phyloP scores from a whole-genome alignment of 2,888 invertebrate species.

The Tachina grossa region DNA sequence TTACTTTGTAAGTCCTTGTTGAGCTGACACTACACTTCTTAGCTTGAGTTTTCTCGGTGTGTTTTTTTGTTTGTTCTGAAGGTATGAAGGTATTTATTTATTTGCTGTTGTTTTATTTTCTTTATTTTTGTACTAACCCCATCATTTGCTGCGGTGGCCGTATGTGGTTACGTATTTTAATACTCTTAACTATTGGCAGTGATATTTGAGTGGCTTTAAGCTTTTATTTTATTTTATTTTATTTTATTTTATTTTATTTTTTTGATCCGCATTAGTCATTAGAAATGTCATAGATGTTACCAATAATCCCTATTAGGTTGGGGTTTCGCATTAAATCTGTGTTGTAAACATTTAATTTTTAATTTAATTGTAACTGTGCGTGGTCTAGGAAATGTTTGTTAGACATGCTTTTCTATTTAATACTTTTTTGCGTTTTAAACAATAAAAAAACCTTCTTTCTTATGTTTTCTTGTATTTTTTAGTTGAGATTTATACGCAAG shows the following conservation, averaged over 20 bases:
- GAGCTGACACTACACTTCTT: constrained; percentile 43
- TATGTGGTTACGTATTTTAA: constrained; percentile 72
- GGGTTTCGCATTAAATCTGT: constrained; percentile 71
- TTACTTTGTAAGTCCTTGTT: constrained; percentile 70
- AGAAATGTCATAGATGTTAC: constrained; percentile 70
- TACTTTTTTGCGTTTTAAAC: too few species aligned
- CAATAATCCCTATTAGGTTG: constrained; percentile 72
- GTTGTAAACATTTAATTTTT: constrained; percentile 71
- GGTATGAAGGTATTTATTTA: background rate
- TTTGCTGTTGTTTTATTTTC: background rate
- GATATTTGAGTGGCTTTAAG: constrained; percentile 33
- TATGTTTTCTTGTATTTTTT: background rate
- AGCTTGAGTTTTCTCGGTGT: background rate
- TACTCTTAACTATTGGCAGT: constrained; percentile 64
- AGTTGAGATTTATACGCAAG: constrained; percentile 18
- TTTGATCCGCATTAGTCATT: constrained; percentile 60
- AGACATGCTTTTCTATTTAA: background rate
- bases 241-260: too few species aligned
- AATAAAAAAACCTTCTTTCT: background rate
- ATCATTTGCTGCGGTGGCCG: constrained; percentile 59
- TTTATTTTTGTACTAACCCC: constrained; percentile 51
- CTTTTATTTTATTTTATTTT: constrained; percentile 13
- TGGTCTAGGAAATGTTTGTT: constrained; percentile 58
- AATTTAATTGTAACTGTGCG: constrained; percentile 62
- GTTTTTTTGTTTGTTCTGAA: too few species aligned